These are phyloP conservation scores for Laticauda laticaudata DNA, from an alignment of 2,113 vertebrate genomes.

Conservation along the genomic window DNA sequence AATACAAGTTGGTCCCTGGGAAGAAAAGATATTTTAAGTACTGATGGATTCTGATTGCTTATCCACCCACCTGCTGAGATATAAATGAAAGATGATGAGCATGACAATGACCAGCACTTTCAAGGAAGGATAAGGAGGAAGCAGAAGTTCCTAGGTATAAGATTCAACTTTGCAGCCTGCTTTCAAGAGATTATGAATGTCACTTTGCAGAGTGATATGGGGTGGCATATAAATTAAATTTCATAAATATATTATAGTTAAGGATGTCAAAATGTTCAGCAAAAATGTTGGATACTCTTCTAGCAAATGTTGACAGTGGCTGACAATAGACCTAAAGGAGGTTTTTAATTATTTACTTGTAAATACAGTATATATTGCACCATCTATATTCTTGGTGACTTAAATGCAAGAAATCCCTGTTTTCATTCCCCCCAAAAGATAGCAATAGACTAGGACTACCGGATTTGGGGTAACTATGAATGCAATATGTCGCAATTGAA, in stretches of 20 bases:
- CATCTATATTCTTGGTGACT: background rate
- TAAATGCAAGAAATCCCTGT: background rate
- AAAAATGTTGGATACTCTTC: background rate
- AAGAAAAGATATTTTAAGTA: background rate
- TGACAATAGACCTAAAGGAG: background rate
- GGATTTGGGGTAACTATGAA: too few relatives aligned
- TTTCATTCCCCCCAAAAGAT: background rate
- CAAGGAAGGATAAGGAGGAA: background rate
- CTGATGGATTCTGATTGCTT: rapidly evolving
- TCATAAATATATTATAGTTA: background rate
- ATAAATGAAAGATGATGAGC: background rate
- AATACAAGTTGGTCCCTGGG: background rate
- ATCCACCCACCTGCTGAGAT: background rate
- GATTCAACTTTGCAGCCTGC: background rate
- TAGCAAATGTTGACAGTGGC: background rate
- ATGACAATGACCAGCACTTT: background rate
- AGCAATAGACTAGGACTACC: background rate
- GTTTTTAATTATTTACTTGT: background rate
- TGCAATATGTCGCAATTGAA: too few relatives aligned
- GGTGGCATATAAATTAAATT: background rate
- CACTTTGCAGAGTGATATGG: background rate
- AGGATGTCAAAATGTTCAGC: background rate
- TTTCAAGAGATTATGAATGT: background rate
- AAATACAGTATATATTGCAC: background rate
- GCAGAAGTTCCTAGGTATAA: background rate